These are phyloP conservation scores for Orbicella faveolata DNA, from an alignment of 64 coral and sea anemone genomes.

Conservation along the genomic window DNA sequence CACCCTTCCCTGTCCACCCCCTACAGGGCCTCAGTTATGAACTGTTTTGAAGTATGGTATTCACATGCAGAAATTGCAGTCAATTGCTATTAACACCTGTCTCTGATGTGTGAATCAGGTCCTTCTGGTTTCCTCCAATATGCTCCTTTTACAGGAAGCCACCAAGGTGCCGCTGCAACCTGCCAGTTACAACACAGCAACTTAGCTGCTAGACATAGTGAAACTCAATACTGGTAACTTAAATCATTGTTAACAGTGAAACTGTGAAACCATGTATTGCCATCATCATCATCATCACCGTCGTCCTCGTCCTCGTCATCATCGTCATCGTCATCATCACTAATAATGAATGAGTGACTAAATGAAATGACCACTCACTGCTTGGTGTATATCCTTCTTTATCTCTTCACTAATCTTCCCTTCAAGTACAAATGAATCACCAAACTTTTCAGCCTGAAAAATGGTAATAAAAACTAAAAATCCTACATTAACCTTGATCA, in stretches of 20 bases:
- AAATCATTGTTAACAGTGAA: neutral
- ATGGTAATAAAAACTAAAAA: neutral
- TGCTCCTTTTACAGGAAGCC: slow-evolving; percentile 88
- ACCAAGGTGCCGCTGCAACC: slow-evolving; percentile 92
- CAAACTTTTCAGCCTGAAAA: slow-evolving; percentile 89
- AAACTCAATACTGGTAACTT: neutral
- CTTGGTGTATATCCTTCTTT: slow-evolving; percentile 82
- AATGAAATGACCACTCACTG: slow-evolving; percentile 57
- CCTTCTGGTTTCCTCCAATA: slow-evolving; percentile 86
- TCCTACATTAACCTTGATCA: no score
- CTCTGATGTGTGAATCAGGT: slow-evolving; percentile 68
- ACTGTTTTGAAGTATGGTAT: no score
- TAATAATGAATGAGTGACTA: neutral
- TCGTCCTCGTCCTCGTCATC: neutral
- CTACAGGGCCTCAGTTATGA: no score
- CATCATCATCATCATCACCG: neutral
- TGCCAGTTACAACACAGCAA: slow-evolving; percentile 1
- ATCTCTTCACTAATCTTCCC: slow-evolving; percentile 76
- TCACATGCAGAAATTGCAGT: no score
- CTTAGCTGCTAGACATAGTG: neutral
- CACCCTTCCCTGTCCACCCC: no score
- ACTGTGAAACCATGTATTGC: neutral
- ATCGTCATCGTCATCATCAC: no score
- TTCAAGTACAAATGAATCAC: slow-evolving; percentile 88
- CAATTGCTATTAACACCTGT: slow-evolving; percentile 38